Base-by-base conservation (phyloP, 2,888 invertebrate species). In the Mythimna impura region DNA sequence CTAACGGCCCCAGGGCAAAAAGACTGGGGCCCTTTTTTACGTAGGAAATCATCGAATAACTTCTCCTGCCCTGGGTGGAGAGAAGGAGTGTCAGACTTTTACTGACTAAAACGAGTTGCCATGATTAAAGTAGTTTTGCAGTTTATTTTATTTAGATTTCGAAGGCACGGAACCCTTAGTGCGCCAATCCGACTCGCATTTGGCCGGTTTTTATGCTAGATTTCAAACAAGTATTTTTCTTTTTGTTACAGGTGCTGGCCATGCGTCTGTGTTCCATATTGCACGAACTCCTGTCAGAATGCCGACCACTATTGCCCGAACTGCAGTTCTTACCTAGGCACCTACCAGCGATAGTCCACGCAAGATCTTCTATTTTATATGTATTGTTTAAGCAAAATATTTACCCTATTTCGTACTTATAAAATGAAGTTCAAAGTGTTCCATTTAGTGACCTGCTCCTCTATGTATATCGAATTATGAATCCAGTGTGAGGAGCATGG, bases 231-330 rank as follows among this genome's bases (percentile, higher is more conserved):
- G 10, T 8, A 12, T 0, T 34, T 60, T 55, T 62, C 30, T 57
- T 84, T 47, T 84, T 82, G 78, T 91, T 92, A 55, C 87, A 96
- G 96, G 52, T 96, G 95, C 87, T 97, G 97, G 96, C 96, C 96
- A 0, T 97, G 97, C 78, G 95, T 96, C 34, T 96, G 96, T 77
- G 78, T 97, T 47, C 97, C 97, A 2, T 97, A 97, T 85, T 97
- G 96, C 86, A 91, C 95, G 90, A 93, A 97, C 73, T 94, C 96
- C 14, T 97, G 97, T 83, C 94, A 94, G 86, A 96, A 94, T 78
- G 94, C 95, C 25, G 96, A 96, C 74, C 97, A 97, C 86, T 97
- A 96, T 80, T 97, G 97, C 84, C 96, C 97, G 5, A 95, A 96
- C 84, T 97, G 97, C 81, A 94, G 93, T 71, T 91, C 96, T 3